Evolutionary conservation across 2,113 vertebrate genomes (phyloP).

Genomic region (Gnathonemus longibarbis): DNA sequence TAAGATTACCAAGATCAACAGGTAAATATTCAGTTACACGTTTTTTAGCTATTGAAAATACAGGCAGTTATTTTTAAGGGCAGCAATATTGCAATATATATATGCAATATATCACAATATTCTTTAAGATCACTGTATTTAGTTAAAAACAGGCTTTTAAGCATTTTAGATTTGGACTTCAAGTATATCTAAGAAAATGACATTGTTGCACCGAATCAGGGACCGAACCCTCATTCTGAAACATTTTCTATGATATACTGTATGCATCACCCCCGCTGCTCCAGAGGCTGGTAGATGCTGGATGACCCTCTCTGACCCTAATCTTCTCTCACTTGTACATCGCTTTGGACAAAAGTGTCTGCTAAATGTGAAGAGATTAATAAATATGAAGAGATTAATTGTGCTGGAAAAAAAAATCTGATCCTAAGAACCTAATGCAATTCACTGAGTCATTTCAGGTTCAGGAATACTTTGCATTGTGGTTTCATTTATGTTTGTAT

Average conservation of each 20-base stretch:
- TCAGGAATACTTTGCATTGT: not conserved
- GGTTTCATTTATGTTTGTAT: not conserved
- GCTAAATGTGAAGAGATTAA: not conserved
- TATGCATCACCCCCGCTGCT: not conserved
- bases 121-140: not conserved
- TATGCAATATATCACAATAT: not conserved
- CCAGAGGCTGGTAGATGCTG: not conserved
- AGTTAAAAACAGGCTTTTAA: not conserved
- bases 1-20: not conserved
- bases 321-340: not conserved
- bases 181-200: not conserved
- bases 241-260: not conserved
- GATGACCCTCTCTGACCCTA: not conserved
- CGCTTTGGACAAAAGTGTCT: not conserved
- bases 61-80: not conserved
- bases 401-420: not conserved
- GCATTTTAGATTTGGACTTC: not conserved
- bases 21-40: not conserved
- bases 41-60: not conserved
- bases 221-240: not conserved
- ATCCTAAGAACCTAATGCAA: not conserved
- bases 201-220: not conserved
- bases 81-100: not conserved
- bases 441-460: not conserved
- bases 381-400: not conserved